phyloP scores from a whole-genome alignment of 1,140 invertebrate genomes.

The Diuraphis noxia region DNA sequence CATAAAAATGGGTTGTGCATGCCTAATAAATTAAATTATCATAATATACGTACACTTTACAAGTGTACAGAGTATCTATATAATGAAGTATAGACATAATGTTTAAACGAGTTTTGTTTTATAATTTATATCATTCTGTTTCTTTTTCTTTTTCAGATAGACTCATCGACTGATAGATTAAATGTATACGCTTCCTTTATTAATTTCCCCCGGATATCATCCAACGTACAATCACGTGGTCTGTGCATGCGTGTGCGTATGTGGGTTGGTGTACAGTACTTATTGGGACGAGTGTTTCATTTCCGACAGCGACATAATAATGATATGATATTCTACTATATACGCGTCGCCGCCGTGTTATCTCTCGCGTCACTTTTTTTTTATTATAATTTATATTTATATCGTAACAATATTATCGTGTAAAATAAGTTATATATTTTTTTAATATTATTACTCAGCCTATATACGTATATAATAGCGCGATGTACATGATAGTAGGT shows the following conservation, averaged over 20 bases:
- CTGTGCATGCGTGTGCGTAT: neutral
- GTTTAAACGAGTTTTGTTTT: neutral
- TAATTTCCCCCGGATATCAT: neutral
- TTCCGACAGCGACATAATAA: neutral
- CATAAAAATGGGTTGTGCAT: neutral
- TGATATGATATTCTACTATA: neutral
- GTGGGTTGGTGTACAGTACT: neutral
- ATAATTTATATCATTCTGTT: neutral
- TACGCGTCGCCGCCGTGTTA: neutral
- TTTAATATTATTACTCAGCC: too few species aligned
- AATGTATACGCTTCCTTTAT: slow-evolving; percentile 30
- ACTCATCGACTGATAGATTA: slow-evolving; percentile 52
- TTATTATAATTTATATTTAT: neutral
- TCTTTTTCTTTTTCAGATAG: slow-evolving; percentile 38
- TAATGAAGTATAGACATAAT: too few species aligned
- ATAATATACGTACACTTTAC: too few species aligned
- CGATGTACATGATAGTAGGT: neutral
- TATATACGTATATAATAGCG: neutral
- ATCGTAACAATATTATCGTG: neutral
- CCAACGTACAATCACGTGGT: neutral
- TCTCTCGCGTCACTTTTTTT: neutral
- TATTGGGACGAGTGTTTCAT: slow-evolving; percentile 22
- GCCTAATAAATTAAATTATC: neutral
- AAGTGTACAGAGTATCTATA: too few species aligned
- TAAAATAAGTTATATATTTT: slow-evolving; percentile 10